Base-by-base conservation (phyloP, 2,888 invertebrate species). In the Tiliacea citrago region DNA sequence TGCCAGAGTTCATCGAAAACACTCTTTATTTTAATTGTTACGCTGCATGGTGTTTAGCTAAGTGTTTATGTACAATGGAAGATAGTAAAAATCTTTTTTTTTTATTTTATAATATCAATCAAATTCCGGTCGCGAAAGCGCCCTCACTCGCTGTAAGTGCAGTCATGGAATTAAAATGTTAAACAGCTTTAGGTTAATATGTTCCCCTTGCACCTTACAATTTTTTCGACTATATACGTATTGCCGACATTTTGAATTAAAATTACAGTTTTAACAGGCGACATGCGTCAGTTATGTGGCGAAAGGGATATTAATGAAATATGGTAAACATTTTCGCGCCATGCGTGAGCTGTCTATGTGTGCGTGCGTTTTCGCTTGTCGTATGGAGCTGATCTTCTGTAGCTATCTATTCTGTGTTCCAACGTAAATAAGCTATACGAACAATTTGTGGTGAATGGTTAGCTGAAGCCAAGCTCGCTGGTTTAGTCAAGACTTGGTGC, bases 341-440 rank as follows among this genome's bases (percentile, higher is more conserved):
- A 10, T 10, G 24, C 10, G 2, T 21, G n/a, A 13, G 18, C 18
- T 63, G 0, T 45, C 29, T 21, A 29, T 18, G 13, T 16, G 5
- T 57, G 24, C 9, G 29, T 45, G 4, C 5, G 12, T 61, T 51
- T 7, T 61, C 10, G 6, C 24, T 51, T 5, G 9, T 16, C 53
- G 4, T 21, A 0, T 42, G 7, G 16, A 49, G 18, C 9, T 16
- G 6, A 9, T 24, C 42, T 76, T 77, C 77, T 70, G 71, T 45
- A 16, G 0, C 0, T 2, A 42, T 16, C 16, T 62, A 13, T 42
- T 35, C 42, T 45, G 16, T 51, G 62, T 0, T 16, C 8, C 18
- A 51, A 88, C 88, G 90, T 90, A 92, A 92, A 93, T 89, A 93
- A 93, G 91, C 88, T 89, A 86, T 90, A 88, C 87, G 89, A 89